Percentiles rank a stretch among this genome's conserved stretches.
Evolutionary conservation across 2,888 invertebrate genomes (phyloP).

Genomic region (Trissolcus japonicus): DNA sequence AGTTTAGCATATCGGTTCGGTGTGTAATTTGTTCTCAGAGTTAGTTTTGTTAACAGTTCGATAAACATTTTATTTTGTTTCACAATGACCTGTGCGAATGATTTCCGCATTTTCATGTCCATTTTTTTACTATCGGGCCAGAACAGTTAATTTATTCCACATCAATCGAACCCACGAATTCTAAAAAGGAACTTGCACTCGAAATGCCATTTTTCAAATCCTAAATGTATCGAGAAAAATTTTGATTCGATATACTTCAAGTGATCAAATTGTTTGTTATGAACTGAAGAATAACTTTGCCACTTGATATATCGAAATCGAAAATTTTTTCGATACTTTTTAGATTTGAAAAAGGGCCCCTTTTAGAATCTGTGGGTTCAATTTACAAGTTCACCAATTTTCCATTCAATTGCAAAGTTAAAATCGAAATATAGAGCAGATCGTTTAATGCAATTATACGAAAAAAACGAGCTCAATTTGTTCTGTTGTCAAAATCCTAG

Average conservation of each 20-base stretch:
- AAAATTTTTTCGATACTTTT: no score
- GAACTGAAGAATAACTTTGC: no score
- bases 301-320: no score
- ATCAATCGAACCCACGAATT: no score
- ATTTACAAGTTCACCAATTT: conserved; percentile 24
- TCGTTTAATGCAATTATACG: conserved; percentile 5
- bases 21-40: not conserved
- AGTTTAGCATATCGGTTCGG: not conserved
- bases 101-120: not conserved
- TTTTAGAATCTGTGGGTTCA: no score
- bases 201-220: no score
- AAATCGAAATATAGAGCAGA: conserved; percentile 16
- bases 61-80: conserved; percentile 19
- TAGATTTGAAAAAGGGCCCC: no score
- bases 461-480: not conserved
- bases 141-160: conserved; percentile 24
- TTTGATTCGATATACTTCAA: no score
- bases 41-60: conserved; percentile 9
- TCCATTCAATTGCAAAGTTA: conserved; percentile 17
- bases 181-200: no score
- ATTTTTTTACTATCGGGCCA: conserved; percentile 7
- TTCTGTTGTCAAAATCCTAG: no score
- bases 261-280: no score
- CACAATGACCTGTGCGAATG: not conserved
- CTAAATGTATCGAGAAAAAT: no score